Base-by-base conservation (phyloP, 2,888 invertebrate genomes). In the Camponotus fellah region DNA sequence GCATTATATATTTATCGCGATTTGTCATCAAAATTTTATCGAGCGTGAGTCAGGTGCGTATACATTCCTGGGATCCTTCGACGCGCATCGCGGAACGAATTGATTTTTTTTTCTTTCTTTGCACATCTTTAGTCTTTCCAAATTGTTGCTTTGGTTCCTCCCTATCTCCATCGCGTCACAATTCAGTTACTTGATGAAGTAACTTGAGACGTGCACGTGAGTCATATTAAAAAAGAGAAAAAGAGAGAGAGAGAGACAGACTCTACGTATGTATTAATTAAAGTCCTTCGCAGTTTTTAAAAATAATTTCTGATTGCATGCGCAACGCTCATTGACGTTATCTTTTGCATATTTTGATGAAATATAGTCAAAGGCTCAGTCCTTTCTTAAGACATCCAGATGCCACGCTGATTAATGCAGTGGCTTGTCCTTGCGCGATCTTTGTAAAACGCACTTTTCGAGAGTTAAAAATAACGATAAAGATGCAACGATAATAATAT, bases 1-100 rank as follows among this genome's bases (percentile, higher is more conserved):
- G 79, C 32, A 56, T 62, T 74, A 71, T 53, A 34, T 64, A 84
- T 64, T 89, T 90, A 90, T 89, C 89, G 82, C 40, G 56, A 40
- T 65, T 66, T 83, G 86, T 86, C 88, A 87, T 90, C 90, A 83
- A 56, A 77, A 87, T 82, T 84, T 86, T 88, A 83, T 88, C 87
- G 88, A 84, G 84, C 86, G 77, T 71, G 83, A 87, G 68, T 79
- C 65, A 56, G 68, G 68, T 68, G 53, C 60, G 60, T n/a, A 53
- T 53, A 8, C n/a, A 53, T n/a, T 69, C 32, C 17, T 21, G 68
- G 17, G 71, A 71, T 71, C 26, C 46, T 46, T 26, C 79, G 21
- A 21, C 37, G 71, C 60, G 34, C 69, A 34, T 21, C 37, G 77
- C 71, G 60, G 34, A 69, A 83, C 76, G n/a, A 65, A 82, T 66